A percentile compares a stretch with the other conserved stretches of the same genome.
These are phyloP conservation scores for Circaetus gallicus DNA, from an alignment of 2,113 vertebrate genomes.

Conservation along the genomic window DNA sequence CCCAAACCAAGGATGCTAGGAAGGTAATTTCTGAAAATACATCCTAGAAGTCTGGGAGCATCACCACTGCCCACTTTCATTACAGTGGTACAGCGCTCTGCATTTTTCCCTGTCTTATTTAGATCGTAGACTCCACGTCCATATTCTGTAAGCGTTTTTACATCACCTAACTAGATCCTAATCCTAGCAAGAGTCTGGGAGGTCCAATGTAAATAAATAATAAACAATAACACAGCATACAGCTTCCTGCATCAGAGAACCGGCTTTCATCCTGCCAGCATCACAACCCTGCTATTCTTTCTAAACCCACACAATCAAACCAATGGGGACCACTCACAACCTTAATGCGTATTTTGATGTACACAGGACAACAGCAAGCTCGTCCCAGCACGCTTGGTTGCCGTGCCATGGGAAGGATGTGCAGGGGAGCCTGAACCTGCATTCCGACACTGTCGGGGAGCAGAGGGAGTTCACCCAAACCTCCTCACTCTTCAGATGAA, in stretches of 20 bases:
- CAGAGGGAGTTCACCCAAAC: background rate
- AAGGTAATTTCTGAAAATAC: background rate
- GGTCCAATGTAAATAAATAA: background rate
- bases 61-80: background rate
- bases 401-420: accelerated
- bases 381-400: accelerated
- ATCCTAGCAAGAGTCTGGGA: background rate
- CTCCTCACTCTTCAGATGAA: background rate
- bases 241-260: background rate
- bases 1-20: background rate
- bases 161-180: background rate
- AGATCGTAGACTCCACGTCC: background rate
- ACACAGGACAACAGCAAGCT: background rate
- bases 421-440: accelerated
- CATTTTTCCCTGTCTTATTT: background rate
- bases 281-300: background rate
- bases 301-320: background rate
- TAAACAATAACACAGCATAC: background rate
- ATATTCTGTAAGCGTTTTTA: background rate
- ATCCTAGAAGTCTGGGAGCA: background rate
- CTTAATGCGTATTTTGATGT: accelerated
- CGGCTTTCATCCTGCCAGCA: background rate
- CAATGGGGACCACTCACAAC: accelerated
- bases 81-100: accelerated
- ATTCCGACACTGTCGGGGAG: accelerated